Percentiles rank a stretch among this genome's conserved stretches.
Conservation (phyloP, 1,140 invertebrate species). For the Rhynchophorus ferrugineus region DNA sequence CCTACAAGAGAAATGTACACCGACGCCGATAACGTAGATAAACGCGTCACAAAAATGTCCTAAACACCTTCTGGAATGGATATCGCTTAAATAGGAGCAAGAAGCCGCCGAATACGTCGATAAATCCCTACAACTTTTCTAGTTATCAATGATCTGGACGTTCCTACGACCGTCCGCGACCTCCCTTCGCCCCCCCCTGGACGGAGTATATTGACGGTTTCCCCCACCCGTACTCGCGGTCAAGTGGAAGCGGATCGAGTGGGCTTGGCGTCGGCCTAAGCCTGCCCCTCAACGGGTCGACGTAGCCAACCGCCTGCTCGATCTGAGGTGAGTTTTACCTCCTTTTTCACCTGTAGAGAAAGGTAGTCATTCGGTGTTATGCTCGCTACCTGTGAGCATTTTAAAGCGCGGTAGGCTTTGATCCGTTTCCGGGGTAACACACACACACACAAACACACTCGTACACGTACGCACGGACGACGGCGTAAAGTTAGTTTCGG, state of each 20-base stretch:
- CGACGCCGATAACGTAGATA: conserved; percentile 13
- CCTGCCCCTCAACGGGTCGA: conserved; percentile 37
- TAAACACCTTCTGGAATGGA: conserved; percentile 27
- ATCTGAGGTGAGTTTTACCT: conserved; percentile 34
- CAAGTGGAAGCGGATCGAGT: conserved; percentile 35
- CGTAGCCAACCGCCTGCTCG: conserved; percentile 39
- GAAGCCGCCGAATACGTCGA: conserved; percentile 33
- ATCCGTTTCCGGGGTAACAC: neutral
- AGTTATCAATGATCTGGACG: conserved; percentile 28
- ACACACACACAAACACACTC: neutral
- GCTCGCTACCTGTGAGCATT: conserved; percentile 38
- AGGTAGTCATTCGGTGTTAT: conserved; percentile 41
- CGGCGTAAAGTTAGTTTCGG: conserved; percentile 2
- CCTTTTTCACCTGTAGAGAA: conserved; percentile 24
- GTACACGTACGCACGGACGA: too few species aligned
- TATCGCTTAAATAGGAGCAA: conserved; percentile 25
- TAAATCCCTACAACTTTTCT: conserved; percentile 28
- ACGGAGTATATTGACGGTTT: neutral
- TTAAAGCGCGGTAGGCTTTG: conserved; percentile 26
- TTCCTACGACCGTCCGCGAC: conserved; percentile 1
- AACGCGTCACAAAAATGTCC: conserved; percentile 15
- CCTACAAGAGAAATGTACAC: conserved; percentile 17
- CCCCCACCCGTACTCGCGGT: conserved; percentile 13
- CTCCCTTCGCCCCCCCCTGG: neutral
- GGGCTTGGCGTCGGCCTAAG: conserved; percentile 37